Base-by-base conservation (phyloP, 2,797 vertebrate species). In the Odontamblyopus lacepedii region DNA sequence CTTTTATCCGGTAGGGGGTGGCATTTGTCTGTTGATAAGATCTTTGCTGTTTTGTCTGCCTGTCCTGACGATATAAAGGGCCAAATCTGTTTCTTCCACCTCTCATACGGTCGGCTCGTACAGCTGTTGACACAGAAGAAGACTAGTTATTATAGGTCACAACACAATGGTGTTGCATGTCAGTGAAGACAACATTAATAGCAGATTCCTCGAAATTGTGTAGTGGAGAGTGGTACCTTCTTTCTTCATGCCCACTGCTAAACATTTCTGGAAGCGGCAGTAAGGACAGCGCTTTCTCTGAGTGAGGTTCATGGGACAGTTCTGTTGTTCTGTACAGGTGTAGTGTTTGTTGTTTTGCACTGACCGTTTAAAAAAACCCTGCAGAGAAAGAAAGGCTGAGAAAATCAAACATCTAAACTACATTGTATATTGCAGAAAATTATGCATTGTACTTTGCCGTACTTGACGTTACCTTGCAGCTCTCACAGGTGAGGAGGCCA, bases 1-100 rank as follows among this genome's bases (percentile, higher is more conserved):
- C 80, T 84, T 94, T 94, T 35, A 91, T 84, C 82, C 91, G 91
- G 83, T 81, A 81, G 88, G 89, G 78, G 35, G 85, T 76, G 59
- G 76, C 77, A 74, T 83, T 86, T 50, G 73, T 11, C 70, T 90
- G 88, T 55, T 83, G 76, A 69, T 61, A 57, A 18, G 71, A 76
- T 53, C 53, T 91, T 73, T 93, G 93, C 80, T 93, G 93, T 82
- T 95, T 95, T 79, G 94, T 80, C 72, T 94, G 93, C 78, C 93
- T 88, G 92, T 95, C 93, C 62, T 83, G 83, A 27, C 93, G 88
- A 78, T 95, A 95, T 23, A 95, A 73, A 61, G 94, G 94, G 26
- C 95, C 94, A 80, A 95, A 95, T 81, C 94, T 95, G 84, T 95
- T 95, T 79, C 95, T 88, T 19, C 95, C 95, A 8, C 95, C 95